Conservation (phyloP, 2,113 vertebrate genomes). For the Aplodontia rufa region DNA sequence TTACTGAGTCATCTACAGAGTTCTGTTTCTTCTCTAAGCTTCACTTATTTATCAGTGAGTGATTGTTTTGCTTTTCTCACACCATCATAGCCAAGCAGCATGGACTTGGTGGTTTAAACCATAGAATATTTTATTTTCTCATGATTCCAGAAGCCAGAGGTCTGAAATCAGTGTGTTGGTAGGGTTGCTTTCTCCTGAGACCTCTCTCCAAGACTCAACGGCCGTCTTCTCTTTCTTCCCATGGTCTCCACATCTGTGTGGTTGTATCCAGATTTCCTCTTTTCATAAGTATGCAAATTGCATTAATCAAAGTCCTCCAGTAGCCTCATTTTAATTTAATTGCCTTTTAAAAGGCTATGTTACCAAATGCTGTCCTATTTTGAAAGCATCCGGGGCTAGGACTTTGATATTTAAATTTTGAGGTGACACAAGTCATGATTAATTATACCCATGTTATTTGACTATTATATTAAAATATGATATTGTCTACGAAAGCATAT, state of each 20-base stretch:
- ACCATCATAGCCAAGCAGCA: background rate
- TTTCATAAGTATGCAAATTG: background rate
- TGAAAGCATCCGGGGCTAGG: background rate
- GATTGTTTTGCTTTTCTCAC: background rate
- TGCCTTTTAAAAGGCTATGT: background rate
- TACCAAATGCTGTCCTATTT: background rate
- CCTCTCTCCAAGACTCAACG: background rate
- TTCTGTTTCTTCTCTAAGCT: background rate
- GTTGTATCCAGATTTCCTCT: background rate
- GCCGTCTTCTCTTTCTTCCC: background rate
- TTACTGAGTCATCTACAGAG: background rate
- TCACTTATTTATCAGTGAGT: background rate
- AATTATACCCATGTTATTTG: background rate
- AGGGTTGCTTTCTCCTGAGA: background rate
- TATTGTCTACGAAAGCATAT: background rate
- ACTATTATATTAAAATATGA: background rate
- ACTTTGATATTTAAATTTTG: background rate
- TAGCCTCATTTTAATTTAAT: background rate
- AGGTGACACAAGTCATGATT: background rate
- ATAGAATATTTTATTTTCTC: background rate
- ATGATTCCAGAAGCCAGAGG: background rate
- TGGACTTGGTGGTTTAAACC: background rate
- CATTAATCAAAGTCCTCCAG: background rate
- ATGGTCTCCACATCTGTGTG: accelerated
- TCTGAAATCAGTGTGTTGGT: background rate